Evolutionary conservation across 2,888 invertebrate species (phyloP).

Genomic region (Hoplodrina blanda): DNA sequence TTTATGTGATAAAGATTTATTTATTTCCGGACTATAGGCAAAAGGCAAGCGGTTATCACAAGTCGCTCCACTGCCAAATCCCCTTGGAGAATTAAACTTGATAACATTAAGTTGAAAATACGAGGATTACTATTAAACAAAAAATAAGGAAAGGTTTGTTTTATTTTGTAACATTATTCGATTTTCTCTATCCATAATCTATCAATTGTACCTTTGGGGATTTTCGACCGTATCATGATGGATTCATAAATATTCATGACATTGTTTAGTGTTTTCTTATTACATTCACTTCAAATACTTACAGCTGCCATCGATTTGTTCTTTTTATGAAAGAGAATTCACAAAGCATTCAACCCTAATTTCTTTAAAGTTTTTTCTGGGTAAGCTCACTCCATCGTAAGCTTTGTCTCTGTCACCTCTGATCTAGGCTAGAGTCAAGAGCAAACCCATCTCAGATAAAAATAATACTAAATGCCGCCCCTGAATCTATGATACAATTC

Average conservation of each 20-base stretch:
- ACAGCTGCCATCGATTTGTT: not conserved
- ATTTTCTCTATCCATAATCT: slow-evolving; percentile 1
- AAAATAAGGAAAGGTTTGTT: slow-evolving; percentile 4
- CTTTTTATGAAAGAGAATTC: not conserved
- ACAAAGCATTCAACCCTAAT: no score
- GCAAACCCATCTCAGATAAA: no score
- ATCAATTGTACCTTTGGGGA: not conserved
- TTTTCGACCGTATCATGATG: not conserved
- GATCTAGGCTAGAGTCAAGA: no score
- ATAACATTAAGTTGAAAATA: slow-evolving; percentile 34
- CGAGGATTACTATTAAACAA: slow-evolving; percentile 10
- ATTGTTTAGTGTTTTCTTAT: not conserved
- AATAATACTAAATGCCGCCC: no score
- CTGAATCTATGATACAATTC: not conserved
- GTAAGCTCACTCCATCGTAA: no score
- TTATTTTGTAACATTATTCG: slow-evolving; percentile 5
- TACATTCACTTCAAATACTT: slow-evolving; percentile 2
- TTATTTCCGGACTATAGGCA: slow-evolving; percentile 11
- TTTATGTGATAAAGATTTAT: slow-evolving; percentile 1
- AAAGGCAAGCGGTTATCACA: slow-evolving; percentile 20
- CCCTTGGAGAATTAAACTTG: slow-evolving; percentile 24
- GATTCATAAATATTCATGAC: slow-evolving; percentile 27
- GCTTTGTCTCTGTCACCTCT: no score
- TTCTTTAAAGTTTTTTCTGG: no score
- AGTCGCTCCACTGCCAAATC: slow-evolving; percentile 30